Conservation (phyloP, 2,797 vertebrate genomes). For the Pseudochaenichthys georgianus region DNA sequence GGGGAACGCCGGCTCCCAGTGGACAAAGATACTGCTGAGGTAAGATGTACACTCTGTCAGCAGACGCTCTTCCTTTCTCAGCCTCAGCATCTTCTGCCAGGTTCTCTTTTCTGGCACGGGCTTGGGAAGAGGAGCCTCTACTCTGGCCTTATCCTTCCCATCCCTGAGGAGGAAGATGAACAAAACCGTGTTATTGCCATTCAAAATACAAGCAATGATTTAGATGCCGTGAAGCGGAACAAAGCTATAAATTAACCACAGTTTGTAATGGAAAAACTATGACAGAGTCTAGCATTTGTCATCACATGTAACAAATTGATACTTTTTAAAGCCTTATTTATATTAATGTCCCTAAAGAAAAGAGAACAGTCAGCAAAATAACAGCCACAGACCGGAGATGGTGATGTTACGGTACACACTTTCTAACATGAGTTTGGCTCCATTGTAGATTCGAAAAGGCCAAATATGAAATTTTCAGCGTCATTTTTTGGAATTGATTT, state of each 20-base stretch:
- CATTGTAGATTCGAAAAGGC: not conserved
- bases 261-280: conserved; percentile 12
- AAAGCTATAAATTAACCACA: conserved; percentile 1
- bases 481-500: not conserved
- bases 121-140: conserved; percentile 67
- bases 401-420: not conserved
- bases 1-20: conserved; percentile 83
- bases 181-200: conserved; percentile 23
- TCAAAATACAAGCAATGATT: conserved; percentile 24
- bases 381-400: not conserved
- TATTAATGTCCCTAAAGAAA: conserved; percentile 11
- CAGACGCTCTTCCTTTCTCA: conserved; percentile 48
- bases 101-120: conserved; percentile 41
- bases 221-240: conserved; percentile 19
- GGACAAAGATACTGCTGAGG: conserved; percentile 84
- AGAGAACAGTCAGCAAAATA: conserved; percentile 8
- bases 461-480: not conserved
- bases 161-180: conserved; percentile 74
- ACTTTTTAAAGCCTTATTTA: conserved; percentile 8
- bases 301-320: conserved; percentile 11
- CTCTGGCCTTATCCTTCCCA: conserved; percentile 83
- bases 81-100: conserved; percentile 61
- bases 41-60: conserved; percentile 81
- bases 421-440: not conserved
- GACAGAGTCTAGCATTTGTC: conserved; percentile 5